A percentile compares a stretch with the other conserved stretches of the same genome.
phyloP scores from a whole-genome alignment of 2,888 invertebrate species.

The Junonia oenone region DNA sequence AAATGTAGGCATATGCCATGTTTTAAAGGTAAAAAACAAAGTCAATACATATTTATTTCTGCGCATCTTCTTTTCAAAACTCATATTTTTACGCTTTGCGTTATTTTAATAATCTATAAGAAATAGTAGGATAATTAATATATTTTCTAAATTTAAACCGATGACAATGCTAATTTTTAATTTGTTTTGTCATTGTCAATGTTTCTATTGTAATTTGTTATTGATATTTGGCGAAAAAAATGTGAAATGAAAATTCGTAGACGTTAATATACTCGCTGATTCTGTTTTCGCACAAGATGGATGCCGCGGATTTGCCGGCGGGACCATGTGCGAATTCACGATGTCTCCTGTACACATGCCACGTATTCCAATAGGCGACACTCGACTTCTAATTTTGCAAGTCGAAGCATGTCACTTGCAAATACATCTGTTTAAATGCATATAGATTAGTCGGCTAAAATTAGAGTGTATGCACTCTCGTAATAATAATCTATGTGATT shows the following conservation, averaged over 20 bases:
- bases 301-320: constrained; percentile 39
- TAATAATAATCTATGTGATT: constrained; percentile 35
- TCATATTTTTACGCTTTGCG: neutral
- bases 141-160: constrained; percentile 1
- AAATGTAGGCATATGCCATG: neutral
- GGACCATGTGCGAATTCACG: constrained; percentile 46
- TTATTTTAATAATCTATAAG: neutral
- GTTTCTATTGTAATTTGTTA: neutral
- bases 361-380: constrained; percentile 42
- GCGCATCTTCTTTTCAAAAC: neutral
- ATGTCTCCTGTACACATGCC: constrained; percentile 38
- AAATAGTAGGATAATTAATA: neutral
- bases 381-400: constrained; percentile 55
- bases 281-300: constrained; percentile 54
- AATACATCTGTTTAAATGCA: constrained; percentile 44
- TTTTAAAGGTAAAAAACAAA: neutral
- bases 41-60: neutral
- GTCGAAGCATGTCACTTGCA: constrained; percentile 49
- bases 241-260: neutral
- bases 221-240: neutral
- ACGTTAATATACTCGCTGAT: neutral
- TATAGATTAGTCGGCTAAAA: constrained; percentile 53
- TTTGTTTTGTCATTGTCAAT: constrained; percentile 7
- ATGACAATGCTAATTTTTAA: neutral
- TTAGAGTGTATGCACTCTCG: constrained; percentile 53